These are phyloP conservation scores for Acanthacorydalis orientalis DNA, from an alignment of 2,888 invertebrate species.

Conservation along the genomic window DNA sequence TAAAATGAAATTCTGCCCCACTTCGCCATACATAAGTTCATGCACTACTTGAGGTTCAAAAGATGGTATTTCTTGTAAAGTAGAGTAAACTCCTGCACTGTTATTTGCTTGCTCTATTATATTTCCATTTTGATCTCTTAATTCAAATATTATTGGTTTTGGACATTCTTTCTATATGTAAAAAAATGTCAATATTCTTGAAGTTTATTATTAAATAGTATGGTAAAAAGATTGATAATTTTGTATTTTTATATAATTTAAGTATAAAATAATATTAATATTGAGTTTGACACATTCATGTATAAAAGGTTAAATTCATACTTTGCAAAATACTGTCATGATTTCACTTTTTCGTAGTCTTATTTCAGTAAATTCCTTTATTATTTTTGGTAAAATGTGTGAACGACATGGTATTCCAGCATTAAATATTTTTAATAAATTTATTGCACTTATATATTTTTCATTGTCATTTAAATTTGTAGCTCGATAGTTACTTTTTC, in stretches of 20 bases:
- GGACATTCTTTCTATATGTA: slow-evolving; percentile 26
- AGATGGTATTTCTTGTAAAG: slow-evolving; percentile 30
- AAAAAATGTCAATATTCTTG: too few relatives aligned
- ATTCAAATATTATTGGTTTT: slow-evolving; percentile 29
- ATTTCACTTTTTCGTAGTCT: slow-evolving; percentile 32
- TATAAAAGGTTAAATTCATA: slow-evolving; percentile 12
- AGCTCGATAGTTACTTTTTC: background rate
- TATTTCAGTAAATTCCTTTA: slow-evolving; percentile 25
- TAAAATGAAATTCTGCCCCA: slow-evolving; percentile 22
- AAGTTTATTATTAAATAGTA: too few relatives aligned
- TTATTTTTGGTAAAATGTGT: slow-evolving; percentile 27
- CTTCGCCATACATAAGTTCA: slow-evolving; percentile 23
- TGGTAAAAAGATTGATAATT: too few relatives aligned
- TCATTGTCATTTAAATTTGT: background rate
- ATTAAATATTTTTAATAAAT: slow-evolving; percentile 26
- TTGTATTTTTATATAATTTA: too few relatives aligned
- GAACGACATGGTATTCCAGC: slow-evolving; percentile 42
- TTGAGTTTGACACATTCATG: background rate
- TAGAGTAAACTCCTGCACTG: slow-evolving; percentile 39
- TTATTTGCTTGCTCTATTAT: slow-evolving; percentile 41
- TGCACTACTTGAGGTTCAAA: slow-evolving; percentile 26
- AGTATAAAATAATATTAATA: background rate
- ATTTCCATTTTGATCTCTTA: slow-evolving; percentile 31
- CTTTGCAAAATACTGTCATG: slow-evolving; percentile 35
- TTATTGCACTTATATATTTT: background rate